Base-by-base conservation (phyloP, 1,140 invertebrate genomes). In the Himalopsyche phryganea region DNA sequence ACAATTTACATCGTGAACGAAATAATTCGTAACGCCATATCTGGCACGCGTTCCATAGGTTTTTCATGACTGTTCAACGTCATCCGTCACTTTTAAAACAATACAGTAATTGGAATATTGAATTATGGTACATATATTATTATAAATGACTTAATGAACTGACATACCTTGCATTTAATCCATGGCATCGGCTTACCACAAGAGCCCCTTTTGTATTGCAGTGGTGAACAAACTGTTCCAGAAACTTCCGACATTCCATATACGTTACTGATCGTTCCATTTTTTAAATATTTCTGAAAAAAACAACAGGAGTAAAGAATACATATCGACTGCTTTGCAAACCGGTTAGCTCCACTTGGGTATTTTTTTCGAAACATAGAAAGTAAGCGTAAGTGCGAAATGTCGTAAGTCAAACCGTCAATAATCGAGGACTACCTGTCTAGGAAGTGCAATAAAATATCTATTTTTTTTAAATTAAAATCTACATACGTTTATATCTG, bases 111-210 rank as follows among this genome's bases (percentile, higher is more conserved):
- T n/a, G n/a, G n/a, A n/a, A n/a, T n/a, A n/a, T n/a, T 14, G 13
- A 7, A 50, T 10, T 33, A 49, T 33, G 6, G n/a, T n/a, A n/a
- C n/a, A n/a, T n/a, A n/a, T n/a, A n/a, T n/a, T n/a, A n/a, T n/a
- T n/a, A n/a, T n/a, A n/a, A n/a, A 9, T 0, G 13, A 15, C 13
- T 15, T 51, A 13, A n/a, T n/a, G n/a, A n/a, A n/a, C 40, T 41
- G 14, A 45, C 17, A 36, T 46, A 64, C 61, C 53, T 60, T 57
- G 35, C 33, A 53, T 49, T 59, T 44, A n/a, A 64, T 28, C 47
- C 51, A 56, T 2, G 61, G 61, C 6, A 38, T 6, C 28, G 42
- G 7, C 38, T 49, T 52, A 9, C 57, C 61, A 49, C 18, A 32
- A 9, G 52, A 64, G 15, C 32, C 38, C 3, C 14, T 45, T 53